phyloP scores from a whole-genome alignment of 2,888 invertebrate species.

The Morpho helenor region DNA sequence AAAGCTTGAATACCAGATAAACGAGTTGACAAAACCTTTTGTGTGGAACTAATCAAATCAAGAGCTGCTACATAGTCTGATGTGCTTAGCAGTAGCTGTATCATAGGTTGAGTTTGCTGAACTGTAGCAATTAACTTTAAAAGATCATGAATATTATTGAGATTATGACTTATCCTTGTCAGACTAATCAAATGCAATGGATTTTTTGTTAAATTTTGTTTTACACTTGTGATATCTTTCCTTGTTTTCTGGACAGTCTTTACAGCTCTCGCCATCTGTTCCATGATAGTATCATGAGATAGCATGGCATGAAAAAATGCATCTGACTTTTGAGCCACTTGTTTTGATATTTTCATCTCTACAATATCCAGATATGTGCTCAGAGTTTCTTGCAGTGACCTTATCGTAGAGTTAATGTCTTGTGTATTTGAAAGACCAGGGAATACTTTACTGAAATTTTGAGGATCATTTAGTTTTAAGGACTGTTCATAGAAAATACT shows the following conservation, averaged over 20 bases:
- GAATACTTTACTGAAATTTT: conserved; percentile 92
- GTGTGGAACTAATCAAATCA: conserved; percentile 97
- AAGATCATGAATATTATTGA: conserved; percentile 83
- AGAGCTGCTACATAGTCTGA: conserved; percentile 98
- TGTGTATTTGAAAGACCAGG: conserved; percentile 80
- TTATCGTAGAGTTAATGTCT: conserved; percentile 81
- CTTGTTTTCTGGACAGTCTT: conserved; percentile 86
- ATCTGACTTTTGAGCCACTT: conserved; percentile 96
- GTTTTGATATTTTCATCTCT: conserved; percentile 95
- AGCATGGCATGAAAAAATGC: conserved; percentile 99
- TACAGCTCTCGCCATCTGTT: conserved; percentile 92
- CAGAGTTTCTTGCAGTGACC: conserved; percentile 91
- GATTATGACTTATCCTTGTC: conserved; percentile 82
- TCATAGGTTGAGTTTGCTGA: conserved; percentile 98
- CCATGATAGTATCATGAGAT: conserved; percentile 98
- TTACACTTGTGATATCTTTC: conserved; percentile 87
- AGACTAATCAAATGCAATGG: conserved; percentile 88
- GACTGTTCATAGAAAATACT: conserved; percentile 90
- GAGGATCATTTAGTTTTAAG: conserved; percentile 88
- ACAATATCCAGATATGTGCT: conserved; percentile 97
- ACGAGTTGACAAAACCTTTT: conserved; percentile 94
- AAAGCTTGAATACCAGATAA: conserved; percentile 96
- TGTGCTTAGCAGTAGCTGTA: conserved; percentile 95
- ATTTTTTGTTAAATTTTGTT: conserved; percentile 87
- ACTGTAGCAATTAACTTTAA: conserved; percentile 96